Conservation (phyloP, 2,888 invertebrate genomes). For the Eurois occulta region DNA sequence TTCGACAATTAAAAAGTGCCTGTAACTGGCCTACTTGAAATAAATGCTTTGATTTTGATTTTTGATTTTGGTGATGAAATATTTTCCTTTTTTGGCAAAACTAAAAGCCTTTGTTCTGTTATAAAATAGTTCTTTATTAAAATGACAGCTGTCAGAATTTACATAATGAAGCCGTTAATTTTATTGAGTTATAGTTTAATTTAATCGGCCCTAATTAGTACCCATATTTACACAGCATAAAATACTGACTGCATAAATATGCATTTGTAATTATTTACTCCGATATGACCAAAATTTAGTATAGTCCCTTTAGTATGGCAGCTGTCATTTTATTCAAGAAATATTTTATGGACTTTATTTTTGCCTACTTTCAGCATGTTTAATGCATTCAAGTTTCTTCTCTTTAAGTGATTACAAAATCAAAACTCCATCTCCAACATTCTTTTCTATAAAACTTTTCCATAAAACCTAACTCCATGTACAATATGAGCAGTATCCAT, state of each 20-base stretch:
- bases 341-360: neutral
- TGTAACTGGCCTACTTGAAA: too few relatives aligned
- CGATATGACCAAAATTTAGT: neutral
- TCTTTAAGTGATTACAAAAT: neutral
- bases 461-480: conserved; percentile 37
- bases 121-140: too few relatives aligned
- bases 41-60: too few relatives aligned
- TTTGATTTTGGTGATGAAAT: too few relatives aligned
- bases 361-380: neutral
- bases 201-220: too few relatives aligned
- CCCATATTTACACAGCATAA: neutral
- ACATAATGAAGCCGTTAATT: too few relatives aligned
- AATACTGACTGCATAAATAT: neutral
- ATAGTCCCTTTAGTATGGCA: neutral
- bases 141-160: neutral
- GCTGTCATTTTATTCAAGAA: neutral
- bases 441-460: conserved; percentile 43
- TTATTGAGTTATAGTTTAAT: too few relatives aligned
- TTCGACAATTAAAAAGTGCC: too few relatives aligned
- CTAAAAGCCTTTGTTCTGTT: too few relatives aligned
- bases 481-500: conserved; percentile 71
- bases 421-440: neutral
- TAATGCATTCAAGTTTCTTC: neutral
- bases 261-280: neutral
- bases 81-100: too few relatives aligned